Evolutionary conservation across 2,113 vertebrate genomes (phyloP).

Genomic region (Potamarius usumacintae): DNA sequence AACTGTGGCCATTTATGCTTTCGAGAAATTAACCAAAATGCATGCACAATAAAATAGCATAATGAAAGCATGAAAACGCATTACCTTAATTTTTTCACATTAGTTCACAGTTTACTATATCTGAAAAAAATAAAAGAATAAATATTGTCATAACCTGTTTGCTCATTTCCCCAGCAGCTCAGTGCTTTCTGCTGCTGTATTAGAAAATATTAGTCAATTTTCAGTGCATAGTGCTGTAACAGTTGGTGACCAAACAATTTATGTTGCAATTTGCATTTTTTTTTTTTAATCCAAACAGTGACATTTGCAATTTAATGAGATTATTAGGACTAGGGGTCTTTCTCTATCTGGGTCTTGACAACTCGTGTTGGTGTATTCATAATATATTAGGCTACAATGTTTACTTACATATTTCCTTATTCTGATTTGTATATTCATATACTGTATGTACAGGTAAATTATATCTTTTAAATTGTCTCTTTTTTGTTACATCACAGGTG

Average conservation of each 20-base stretch:
- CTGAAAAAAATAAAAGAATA: neutral
- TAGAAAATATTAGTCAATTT: neutral
- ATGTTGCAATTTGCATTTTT: too few relatives aligned
- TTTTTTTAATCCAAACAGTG: neutral
- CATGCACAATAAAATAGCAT: neutral
- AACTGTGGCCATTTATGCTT: neutral
- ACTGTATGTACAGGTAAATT: too few relatives aligned
- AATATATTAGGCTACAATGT: neutral
- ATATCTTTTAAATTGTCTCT: neutral
- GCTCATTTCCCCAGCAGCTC: neutral
- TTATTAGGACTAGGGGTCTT: neutral
- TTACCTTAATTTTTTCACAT: neutral
- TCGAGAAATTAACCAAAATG: neutral
- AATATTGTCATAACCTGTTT: neutral
- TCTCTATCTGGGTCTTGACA: neutral
- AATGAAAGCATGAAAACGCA: neutral
- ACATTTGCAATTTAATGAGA: neutral
- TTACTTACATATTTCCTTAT: neutral
- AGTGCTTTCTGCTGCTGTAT: neutral
- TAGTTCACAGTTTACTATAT: neutral
- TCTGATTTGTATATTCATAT: neutral
- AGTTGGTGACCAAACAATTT: neutral
- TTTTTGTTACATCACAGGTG: neutral
- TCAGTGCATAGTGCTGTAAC: neutral
- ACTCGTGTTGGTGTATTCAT: neutral